Percentiles rank a stretch among this genome's conserved stretches.
Conservation (phyloP, 2,888 invertebrate species). For the Brachynemurus nebulosus region DNA sequence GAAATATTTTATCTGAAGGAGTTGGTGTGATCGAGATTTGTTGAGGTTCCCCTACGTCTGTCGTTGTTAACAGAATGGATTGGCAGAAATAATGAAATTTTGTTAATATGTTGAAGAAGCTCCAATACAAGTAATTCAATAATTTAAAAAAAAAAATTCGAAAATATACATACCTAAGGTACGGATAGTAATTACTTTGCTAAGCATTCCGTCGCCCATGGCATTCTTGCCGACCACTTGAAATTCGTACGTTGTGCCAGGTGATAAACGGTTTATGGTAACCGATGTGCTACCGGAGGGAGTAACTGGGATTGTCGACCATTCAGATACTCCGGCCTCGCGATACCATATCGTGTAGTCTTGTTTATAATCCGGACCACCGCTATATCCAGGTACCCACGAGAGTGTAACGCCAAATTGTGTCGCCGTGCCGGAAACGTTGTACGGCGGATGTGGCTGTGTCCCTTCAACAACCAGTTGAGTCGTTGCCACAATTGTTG, state of each 20-base stretch:
- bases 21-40: constrained; percentile 48
- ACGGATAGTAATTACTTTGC: constrained; percentile 77
- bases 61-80: constrained; percentile 13
- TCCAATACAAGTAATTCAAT: constrained; percentile 16
- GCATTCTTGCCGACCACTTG: constrained; percentile 91
- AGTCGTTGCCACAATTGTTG: constrained; percentile 82
- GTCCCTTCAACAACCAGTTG: constrained; percentile 87
- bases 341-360: constrained; percentile 92
- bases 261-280: constrained; percentile 79
- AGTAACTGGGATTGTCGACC: constrained; percentile 87
- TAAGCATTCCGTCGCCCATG: constrained; percentile 91
- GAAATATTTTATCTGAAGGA: constrained; percentile 48
- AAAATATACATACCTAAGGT: constrained; percentile 60
- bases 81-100: background rate
- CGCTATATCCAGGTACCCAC: constrained; percentile 93
- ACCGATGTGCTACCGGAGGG: constrained; percentile 82
- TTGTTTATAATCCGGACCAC: constrained; percentile 88
- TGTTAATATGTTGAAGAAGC: background rate
- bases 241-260: constrained; percentile 89
- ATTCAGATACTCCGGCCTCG: constrained; percentile 74
- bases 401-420: constrained; percentile 81
- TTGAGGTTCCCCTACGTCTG: constrained; percentile 42
- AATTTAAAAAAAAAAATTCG: constrained; percentile 6
- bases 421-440: constrained; percentile 77
- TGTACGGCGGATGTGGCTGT: constrained; percentile 94